A percentile compares a stretch with the other conserved stretches of the same genome.
These are phyloP conservation scores for Cepaea nemoralis DNA, from an alignment of 1,140 invertebrate species.

Conservation along the genomic window DNA sequence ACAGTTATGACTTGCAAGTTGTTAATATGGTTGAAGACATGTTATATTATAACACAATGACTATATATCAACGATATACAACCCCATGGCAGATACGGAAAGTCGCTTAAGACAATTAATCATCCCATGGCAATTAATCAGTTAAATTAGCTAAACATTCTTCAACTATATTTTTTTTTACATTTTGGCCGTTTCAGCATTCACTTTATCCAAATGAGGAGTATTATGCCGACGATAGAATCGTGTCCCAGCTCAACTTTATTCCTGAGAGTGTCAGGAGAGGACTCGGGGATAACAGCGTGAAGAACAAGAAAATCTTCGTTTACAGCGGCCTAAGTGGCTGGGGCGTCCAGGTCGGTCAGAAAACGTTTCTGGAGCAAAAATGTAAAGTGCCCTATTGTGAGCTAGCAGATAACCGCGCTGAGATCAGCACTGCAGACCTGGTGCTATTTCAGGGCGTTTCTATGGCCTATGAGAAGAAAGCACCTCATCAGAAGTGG, in stretches of 20 bases:
- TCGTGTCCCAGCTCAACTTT: conserved; percentile 55
- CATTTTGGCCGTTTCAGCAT: no score
- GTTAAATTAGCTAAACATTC: no score
- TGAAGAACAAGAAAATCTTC: conserved; percentile 58
- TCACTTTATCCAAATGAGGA: conserved; percentile 49
- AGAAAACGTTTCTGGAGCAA: conserved; percentile 52
- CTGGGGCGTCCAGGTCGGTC: conserved; percentile 51
- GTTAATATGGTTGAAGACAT: no score
- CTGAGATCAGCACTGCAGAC: conserved; percentile 48
- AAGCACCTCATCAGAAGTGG: conserved; percentile 64
- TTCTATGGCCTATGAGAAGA: conserved; percentile 22
- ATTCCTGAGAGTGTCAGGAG: conserved; percentile 41
- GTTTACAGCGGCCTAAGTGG: conserved; percentile 56
- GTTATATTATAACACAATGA: no score
- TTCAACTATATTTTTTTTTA: no score
- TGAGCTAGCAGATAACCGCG: conserved; percentile 53
- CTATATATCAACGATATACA: no score
- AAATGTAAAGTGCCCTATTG: conserved; percentile 63
- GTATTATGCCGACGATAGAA: conserved; percentile 54
- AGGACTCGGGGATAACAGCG: conserved; percentile 1
- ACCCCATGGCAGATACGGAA: no score
- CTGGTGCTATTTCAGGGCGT: conserved; percentile 59
- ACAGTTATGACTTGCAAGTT: no score
- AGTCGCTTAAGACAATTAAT: no score
- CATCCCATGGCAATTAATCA: no score